Evolutionary conservation across 2,797 vertebrate species (phyloP).

Genomic region (Lacerta agilis): DNA sequence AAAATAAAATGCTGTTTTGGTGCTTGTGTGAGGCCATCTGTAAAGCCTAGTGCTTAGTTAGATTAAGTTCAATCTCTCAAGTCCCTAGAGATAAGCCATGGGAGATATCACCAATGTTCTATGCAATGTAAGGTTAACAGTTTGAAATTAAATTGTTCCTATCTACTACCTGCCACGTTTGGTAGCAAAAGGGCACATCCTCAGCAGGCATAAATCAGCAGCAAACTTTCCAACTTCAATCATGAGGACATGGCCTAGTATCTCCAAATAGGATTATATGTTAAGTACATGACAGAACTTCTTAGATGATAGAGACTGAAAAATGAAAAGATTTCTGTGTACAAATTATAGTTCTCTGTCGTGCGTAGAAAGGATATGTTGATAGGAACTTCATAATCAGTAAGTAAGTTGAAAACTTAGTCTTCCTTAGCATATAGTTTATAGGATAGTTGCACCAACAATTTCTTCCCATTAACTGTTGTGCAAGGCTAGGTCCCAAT

Average conservation of each 20-base stretch:
- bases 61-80: not conserved
- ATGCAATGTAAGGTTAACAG: not conserved
- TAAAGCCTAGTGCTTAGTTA: slow-evolving; percentile 1
- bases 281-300: not conserved
- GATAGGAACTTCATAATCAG: not conserved
- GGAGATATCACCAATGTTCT: not conserved
- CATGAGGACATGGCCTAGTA: not conserved
- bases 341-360: not conserved
- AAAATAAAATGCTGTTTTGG: not conserved
- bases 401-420: not conserved
- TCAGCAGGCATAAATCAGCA: not conserved
- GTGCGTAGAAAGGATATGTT: not conserved
- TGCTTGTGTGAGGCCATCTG: not conserved
- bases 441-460: not conserved
- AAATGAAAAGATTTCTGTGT: not conserved
- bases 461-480: not conserved
- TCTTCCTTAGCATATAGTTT: rapidly evolving
- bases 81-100: not conserved
- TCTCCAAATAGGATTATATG: not conserved
- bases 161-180: not conserved
- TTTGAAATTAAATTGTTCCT: slow-evolving; percentile 11
- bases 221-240: not conserved
- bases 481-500: not conserved
- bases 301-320: not conserved
- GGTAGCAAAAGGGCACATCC: not conserved